Evolutionary conservation across 1,140 invertebrate genomes (phyloP), one percentile per base, ranked within the genome.

Genomic region (Himalopsyche phryganea): DNA sequence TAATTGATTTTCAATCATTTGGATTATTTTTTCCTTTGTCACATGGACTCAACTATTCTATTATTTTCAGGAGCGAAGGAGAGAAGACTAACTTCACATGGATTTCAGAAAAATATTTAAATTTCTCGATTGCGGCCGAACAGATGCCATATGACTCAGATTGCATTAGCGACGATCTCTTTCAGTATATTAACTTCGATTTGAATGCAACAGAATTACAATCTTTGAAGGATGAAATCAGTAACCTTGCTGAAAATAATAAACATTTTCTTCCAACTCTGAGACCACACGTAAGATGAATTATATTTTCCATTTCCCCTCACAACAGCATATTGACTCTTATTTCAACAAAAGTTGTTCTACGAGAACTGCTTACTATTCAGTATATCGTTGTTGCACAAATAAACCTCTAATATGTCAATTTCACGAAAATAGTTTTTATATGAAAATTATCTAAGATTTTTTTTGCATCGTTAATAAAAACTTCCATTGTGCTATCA

Each of bases 151-250:
- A 58, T 11, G 64, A 66, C 15, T 67, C 65, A 6, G 68, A 72
- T 51, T 74, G 72, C 54, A 58, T 74, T 18, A 65, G 68, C 38
- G 67, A 74, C 56, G 67, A 69, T 47, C 36, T 74, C n/a, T 64
- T 66, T 40, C 48, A 56, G 23, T 57, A 61, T 7, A 18, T 59
- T 11, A 61, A 61, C 18, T 38, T 45, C 32, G 44, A 63, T 13
- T 55, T 42, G 35, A 50, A 48, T 11, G 1, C 9, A 3, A 20
- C 51, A 7, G 54, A 61, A 10, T 18, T 47, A 33, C 44, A 48
- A 15, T 15, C 7, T 4, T 23, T 62, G 5, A 18, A 5, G 15
- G 20, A 13, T 14, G 51, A 17, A 2, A 35, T 56, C 1, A 28
- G 56, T 1, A 20, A n/a, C 1, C 13, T 56, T 9, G 56, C 36